Conservation (phyloP, 1,140 invertebrate genomes). For the Drosophila persimilis region DNA sequence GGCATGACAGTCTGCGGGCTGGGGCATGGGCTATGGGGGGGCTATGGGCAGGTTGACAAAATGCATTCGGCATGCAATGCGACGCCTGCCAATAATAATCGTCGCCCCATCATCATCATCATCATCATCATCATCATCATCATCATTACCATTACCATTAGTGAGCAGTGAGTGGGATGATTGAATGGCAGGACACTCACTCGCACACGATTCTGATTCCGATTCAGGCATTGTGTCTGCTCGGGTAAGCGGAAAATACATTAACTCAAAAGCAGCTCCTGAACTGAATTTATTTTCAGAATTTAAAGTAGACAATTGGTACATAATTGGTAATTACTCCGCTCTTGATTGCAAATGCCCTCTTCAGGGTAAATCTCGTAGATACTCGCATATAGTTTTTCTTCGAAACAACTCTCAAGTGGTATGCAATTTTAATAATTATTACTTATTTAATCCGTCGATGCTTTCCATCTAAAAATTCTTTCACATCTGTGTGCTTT, state of each 20-base stretch:
- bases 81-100: conserved; percentile 67
- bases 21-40: not conserved
- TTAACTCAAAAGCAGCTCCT: conserved; percentile 34
- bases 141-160: not conserved
- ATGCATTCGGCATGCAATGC: conserved; percentile 64
- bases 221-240: conserved; percentile 40
- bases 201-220: conserved; percentile 20
- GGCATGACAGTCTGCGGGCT: not conserved
- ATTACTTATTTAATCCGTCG: conserved; percentile 2
- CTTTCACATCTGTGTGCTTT: conserved; percentile 2
- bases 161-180: conserved; percentile 2
- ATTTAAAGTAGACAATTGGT: not conserved
- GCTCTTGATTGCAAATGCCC: conserved; percentile 10
- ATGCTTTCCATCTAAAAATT: not conserved
- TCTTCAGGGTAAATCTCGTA: conserved; percentile 5
- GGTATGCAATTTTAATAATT: too few relatives aligned
- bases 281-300: conserved; percentile 33
- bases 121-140: conserved; percentile 29
- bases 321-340: conserved; percentile 22
- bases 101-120: conserved; percentile 55
- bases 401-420: conserved; percentile 1
- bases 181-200: conserved; percentile 12
- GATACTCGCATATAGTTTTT: not conserved
- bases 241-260: conserved; percentile 44
- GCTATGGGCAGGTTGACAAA: conserved; percentile 66